Evolutionary conservation across 2,797 vertebrate genomes (phyloP).

Genomic region (Mus spretus): DNA sequence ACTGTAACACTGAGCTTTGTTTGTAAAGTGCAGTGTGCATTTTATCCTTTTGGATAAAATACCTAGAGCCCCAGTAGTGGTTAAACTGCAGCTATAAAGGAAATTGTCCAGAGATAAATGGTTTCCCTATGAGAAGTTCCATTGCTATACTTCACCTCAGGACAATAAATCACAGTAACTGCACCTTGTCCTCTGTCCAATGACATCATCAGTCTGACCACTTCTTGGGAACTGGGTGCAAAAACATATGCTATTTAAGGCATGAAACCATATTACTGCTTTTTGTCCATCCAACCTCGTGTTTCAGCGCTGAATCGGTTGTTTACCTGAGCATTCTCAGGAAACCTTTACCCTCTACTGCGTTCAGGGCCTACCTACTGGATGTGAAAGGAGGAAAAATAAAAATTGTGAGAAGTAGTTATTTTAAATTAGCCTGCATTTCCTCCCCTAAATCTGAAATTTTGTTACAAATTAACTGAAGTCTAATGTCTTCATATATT

Average conservation of each 20-base stretch:
- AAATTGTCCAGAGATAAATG: slow-evolving; percentile 91
- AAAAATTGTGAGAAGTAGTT: slow-evolving; percentile 65
- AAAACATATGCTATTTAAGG: slow-evolving; percentile 89
- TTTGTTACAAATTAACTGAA: slow-evolving; percentile 83
- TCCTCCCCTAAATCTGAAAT: slow-evolving; percentile 76
- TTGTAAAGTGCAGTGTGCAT: slow-evolving; percentile 84
- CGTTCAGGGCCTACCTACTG: slow-evolving; percentile 73
- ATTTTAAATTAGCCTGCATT: slow-evolving; percentile 83
- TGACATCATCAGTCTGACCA: slow-evolving; percentile 91
- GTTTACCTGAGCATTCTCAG: slow-evolving; percentile 85
- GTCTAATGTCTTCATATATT: neutral
- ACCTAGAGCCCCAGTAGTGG: slow-evolving; percentile 87
- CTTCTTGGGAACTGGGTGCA: slow-evolving; percentile 87
- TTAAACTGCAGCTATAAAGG: slow-evolving; percentile 91
- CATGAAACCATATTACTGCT: slow-evolving; percentile 87
- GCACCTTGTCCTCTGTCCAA: slow-evolving; percentile 90
- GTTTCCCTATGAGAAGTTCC: slow-evolving; percentile 90
- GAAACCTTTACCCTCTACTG: slow-evolving; percentile 63
- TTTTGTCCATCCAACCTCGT: slow-evolving; percentile 84
- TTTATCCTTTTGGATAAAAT: slow-evolving; percentile 88
- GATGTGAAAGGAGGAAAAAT: slow-evolving; percentile 47
- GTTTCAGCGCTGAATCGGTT: slow-evolving; percentile 80
- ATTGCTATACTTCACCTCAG: slow-evolving; percentile 89
- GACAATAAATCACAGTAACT: slow-evolving; percentile 92
- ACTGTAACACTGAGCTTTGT: slow-evolving; percentile 83